Base-by-base conservation (phyloP, 2,797 vertebrate genomes). In the Chelon auratus region DNA sequence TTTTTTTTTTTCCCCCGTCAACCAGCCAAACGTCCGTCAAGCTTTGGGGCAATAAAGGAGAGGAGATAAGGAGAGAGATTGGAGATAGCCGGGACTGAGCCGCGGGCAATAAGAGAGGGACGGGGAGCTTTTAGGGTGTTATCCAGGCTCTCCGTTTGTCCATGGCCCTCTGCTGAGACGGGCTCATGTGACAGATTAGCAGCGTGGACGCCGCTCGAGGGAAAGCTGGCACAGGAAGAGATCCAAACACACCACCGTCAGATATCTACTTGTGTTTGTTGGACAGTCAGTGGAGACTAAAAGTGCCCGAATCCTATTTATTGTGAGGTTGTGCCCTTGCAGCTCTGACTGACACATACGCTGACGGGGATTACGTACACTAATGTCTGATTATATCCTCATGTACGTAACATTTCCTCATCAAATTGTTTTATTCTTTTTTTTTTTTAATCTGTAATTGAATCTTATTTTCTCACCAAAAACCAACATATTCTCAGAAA, bases 111-210 rank as follows among this genome's bases (percentile, higher is more conserved):
- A 76, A 77, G 81, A 77, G 81, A 45, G 60, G 67, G 83, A 72
- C 61, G 11, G 80, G 70, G 50, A 75, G 85, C 82, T 87, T 84
- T 83, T 59, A 73, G 78, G 83, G 78, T 77, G 68, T 88, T 86
- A 86, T 83, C 74, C 79, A 58, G 61, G 59, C 59, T 72, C 82
- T 78, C 58, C 72, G 78, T 78, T 84, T 64, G n/a, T 86, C 83
- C 77, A 72, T 3, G 65, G 15, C 71, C 74, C 58, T 80, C 78
- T 51, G 75, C 82, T 68, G 82, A 85, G 87, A 78, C 47, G 30
- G 65, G 64, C 77, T 91, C 81, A 79, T 78, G 56, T 82, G 77
- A 85, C 83, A 83, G 85, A 91, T 90, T 89, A 90, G 72, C 78
- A 63, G 83, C 76, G 72, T 79, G 77, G 85, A 88, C 72, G 80